These are phyloP conservation scores for Ariolimax columbianus DNA, from an alignment of 2,888 invertebrate species.

Conservation along the genomic window DNA sequence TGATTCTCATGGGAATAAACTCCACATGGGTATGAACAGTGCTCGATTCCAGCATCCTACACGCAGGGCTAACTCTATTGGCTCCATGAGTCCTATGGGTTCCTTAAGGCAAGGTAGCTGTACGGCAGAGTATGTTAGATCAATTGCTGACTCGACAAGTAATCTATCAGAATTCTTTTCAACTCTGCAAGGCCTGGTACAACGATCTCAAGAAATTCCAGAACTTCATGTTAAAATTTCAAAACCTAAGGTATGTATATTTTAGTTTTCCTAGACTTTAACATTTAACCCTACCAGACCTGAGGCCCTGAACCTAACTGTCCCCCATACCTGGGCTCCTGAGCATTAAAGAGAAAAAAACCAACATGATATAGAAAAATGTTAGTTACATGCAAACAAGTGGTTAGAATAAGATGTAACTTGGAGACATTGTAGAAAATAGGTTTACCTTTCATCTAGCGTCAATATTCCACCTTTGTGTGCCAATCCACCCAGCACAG, in stretches of 20 bases:
- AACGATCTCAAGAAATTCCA: constrained; percentile 55
- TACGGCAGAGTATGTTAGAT: constrained; percentile 49
- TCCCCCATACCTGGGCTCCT: no score
- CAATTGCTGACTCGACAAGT: constrained; percentile 61
- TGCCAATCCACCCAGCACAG: no score
- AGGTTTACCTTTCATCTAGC: no score
- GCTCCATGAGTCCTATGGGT: constrained; percentile 34
- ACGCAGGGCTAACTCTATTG: constrained; percentile 45
- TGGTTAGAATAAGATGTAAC: no score
- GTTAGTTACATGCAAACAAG: no score
- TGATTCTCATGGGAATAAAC: constrained; percentile 33
- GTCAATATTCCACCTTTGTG: no score
- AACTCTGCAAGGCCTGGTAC: constrained; percentile 57
- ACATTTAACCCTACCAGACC: no score
- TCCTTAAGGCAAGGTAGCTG: constrained; percentile 30
- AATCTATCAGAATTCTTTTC: constrained; percentile 60
- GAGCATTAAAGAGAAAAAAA: no score
- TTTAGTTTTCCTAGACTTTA: not conserved
- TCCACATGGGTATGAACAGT: constrained; percentile 39
- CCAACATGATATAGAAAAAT: no score
- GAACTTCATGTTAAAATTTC: constrained; percentile 58
- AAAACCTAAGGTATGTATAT: constrained; percentile 51
- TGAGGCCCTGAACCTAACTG: no score
- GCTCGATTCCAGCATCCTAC: constrained; percentile 51
- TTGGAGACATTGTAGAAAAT: no score